Percentiles rank a stretch among this genome's conserved stretches.
phyloP scores from a whole-genome alignment of 2,888 invertebrate species.

The Spodoptera exigua region DNA sequence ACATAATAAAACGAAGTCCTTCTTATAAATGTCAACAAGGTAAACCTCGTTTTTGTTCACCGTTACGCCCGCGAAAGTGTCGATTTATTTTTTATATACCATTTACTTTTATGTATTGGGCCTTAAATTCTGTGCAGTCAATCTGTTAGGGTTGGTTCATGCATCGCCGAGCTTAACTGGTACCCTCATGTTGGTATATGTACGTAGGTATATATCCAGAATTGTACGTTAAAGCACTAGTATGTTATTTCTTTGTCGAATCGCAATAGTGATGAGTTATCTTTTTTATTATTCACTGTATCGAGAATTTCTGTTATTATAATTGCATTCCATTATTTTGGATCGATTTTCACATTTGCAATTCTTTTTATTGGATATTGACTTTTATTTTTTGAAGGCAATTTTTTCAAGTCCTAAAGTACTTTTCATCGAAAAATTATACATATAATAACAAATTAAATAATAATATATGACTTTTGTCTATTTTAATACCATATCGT shows the following conservation, averaged over 20 bases:
- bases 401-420: too few relatives aligned
- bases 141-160: constrained; percentile 30
- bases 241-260: constrained; percentile 1
- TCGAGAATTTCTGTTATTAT: too few relatives aligned
- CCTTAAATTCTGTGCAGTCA: constrained; percentile 27
- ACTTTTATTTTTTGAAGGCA: too few relatives aligned
- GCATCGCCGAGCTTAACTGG: constrained; percentile 18
- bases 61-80: too few relatives aligned
- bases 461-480: background rate
- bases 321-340: too few relatives aligned
- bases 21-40: too few relatives aligned
- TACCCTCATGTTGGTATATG: constrained; percentile 16
- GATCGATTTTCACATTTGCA: too few relatives aligned
- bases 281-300: background rate
- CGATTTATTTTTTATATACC: constrained; percentile 11
- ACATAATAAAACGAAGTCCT: background rate
- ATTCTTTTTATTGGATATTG: too few relatives aligned
- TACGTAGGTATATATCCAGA: too few relatives aligned
- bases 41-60: too few relatives aligned
- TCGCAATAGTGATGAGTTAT: background rate
- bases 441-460: too few relatives aligned
- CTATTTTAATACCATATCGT: background rate
- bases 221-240: constrained; percentile 19
- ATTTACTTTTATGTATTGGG: constrained; percentile 7
- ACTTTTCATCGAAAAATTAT: too few relatives aligned